Percentiles rank a stretch among this genome's conserved stretches.
Evolutionary conservation across 2,888 invertebrate genomes (phyloP).

Genomic region (Chromoteleia sp.): DNA sequence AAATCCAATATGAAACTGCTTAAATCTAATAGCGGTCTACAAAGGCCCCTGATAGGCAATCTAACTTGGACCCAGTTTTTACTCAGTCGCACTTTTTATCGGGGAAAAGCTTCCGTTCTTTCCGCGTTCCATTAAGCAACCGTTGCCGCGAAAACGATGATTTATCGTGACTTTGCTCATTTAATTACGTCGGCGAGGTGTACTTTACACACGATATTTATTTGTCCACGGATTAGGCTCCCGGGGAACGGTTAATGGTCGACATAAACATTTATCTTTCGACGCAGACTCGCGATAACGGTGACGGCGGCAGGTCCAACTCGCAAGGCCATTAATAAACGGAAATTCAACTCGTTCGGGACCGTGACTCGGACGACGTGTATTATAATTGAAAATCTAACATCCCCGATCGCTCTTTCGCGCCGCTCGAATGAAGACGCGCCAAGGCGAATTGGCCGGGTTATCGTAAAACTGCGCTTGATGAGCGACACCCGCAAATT

Average conservation of each 20-base stretch:
- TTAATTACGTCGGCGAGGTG: slow-evolving; percentile 39
- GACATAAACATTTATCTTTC: slow-evolving; percentile 68
- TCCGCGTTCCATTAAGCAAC: no score
- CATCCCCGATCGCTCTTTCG: no score
- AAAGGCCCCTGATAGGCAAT: no score
- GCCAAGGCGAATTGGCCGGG: background rate
- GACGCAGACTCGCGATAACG: slow-evolving; percentile 44
- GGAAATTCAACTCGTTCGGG: slow-evolving; percentile 62
- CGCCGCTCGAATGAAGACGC: slow-evolving; percentile 1
- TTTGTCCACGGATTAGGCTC: slow-evolving; percentile 38
- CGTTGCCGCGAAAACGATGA: no score
- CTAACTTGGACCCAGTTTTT: no score
- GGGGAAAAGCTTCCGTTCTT: no score
- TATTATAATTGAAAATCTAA: slow-evolving; percentile 15
- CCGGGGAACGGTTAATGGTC: slow-evolving; percentile 70
- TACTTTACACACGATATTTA: slow-evolving; percentile 42
- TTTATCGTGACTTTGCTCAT: slow-evolving; percentile 28
- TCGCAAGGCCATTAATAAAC: slow-evolving; percentile 70
- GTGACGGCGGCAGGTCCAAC: slow-evolving; percentile 45
- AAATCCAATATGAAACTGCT: no score
- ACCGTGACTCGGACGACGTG: slow-evolving; percentile 12
- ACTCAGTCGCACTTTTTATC: no score
- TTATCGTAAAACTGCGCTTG: slow-evolving; percentile 8
- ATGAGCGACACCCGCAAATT: slow-evolving; percentile 1
- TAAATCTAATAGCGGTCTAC: no score